Percentiles rank a stretch among this genome's conserved stretches.
These are phyloP conservation scores for Triops longicaudatus DNA, from an alignment of 1,140 invertebrate species.

Conservation along the genomic window DNA sequence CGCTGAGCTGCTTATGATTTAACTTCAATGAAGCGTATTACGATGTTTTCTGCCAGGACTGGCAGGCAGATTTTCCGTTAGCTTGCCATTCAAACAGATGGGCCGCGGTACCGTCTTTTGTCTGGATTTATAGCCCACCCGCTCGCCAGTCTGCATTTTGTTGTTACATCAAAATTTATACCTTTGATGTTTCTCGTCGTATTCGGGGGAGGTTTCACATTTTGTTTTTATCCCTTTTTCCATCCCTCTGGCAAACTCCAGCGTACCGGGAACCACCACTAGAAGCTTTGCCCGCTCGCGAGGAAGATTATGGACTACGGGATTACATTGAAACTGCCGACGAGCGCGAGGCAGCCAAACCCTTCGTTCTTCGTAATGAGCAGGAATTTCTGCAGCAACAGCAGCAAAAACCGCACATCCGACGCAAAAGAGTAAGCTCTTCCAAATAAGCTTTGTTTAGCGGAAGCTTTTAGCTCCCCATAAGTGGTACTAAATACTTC, in stretches of 20 bases:
- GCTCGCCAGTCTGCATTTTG: background rate
- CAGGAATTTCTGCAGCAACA: background rate
- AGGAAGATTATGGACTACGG: constrained; percentile 11
- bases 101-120: background rate
- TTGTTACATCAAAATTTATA: constrained; percentile 13
- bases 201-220: no score
- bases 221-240: background rate
- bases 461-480: background rate
- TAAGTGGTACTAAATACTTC: background rate
- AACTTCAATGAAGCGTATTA: constrained; percentile 6
- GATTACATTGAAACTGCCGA: background rate
- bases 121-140: background rate
- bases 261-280: constrained; percentile 5
- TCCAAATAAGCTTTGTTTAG: background rate
- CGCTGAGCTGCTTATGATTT: constrained; percentile 15
- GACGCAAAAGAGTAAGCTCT: constrained; percentile 8
- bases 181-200: background rate
- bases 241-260: background rate
- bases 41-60: constrained; percentile 8
- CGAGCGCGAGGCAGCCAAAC: constrained; percentile 4
- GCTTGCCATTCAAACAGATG: constrained; percentile 14
- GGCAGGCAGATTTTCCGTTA: constrained; percentile 11
- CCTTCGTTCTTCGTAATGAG: background rate
- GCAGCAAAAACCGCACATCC: background rate
- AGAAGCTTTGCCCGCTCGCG: constrained; percentile 10